These are phyloP conservation scores for Iguana delicatissima DNA, from an alignment of 2,797 vertebrate genomes.

Conservation along the genomic window DNA sequence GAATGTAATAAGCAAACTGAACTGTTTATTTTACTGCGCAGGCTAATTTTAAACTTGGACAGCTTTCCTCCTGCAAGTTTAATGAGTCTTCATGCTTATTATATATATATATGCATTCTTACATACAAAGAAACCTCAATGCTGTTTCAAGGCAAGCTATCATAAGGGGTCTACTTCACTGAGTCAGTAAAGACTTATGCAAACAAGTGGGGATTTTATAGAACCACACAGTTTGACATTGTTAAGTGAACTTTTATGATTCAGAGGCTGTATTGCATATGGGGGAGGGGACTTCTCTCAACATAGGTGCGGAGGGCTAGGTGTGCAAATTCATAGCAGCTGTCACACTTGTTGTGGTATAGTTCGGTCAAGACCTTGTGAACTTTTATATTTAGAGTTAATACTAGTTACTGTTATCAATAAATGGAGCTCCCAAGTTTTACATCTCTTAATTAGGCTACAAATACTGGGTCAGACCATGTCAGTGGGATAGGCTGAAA, in stretches of 20 bases:
- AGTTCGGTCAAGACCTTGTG: constrained; percentile 76
- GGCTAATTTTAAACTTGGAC: constrained; percentile 42
- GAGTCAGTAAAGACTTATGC: constrained; percentile 71
- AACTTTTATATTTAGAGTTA: constrained; percentile 77
- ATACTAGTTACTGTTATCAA: constrained; percentile 76
- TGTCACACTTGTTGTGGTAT: constrained; percentile 69
- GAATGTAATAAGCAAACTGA: constrained; percentile 18
- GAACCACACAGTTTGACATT: constrained; percentile 70
- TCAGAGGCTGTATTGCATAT: constrained; percentile 43
- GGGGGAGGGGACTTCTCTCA: constrained; percentile 43
- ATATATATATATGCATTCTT: constrained; percentile 44
- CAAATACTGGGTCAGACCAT: constrained; percentile 72
- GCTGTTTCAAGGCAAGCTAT: constrained; percentile 13
- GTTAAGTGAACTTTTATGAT: constrained; percentile 67
- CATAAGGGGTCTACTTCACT: constrained; percentile 59
- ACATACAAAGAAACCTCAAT: constrained; percentile 38
- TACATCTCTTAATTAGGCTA: constrained; percentile 75
- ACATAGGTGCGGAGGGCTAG: constrained; percentile 58
- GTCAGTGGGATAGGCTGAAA: not conserved
- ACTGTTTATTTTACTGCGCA: constrained; percentile 44
- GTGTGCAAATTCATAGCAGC: constrained; percentile 70
- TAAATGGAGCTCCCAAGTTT: constrained; percentile 72
- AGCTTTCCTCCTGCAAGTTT: constrained; percentile 42
- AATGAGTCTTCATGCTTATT: constrained; percentile 26
- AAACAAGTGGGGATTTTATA: constrained; percentile 65